Evolutionary conservation across 2,888 invertebrate genomes (phyloP).

Genomic region (Notodonta ziczac): DNA sequence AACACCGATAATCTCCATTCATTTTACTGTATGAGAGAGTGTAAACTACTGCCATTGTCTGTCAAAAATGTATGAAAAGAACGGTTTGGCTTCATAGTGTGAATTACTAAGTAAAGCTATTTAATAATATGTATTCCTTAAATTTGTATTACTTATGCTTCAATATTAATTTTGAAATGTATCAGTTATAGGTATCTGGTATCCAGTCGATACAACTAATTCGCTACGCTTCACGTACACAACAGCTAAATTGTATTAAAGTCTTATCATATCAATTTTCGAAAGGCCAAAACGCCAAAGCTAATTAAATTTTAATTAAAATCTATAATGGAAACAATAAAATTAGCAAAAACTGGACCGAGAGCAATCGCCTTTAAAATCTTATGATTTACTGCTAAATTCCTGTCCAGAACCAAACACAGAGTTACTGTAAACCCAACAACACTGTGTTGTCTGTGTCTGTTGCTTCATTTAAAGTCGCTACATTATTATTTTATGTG

Average conservation of each 20-base stretch:
- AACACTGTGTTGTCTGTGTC: slow-evolving; percentile 12
- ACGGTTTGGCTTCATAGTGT: no score
- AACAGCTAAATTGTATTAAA: not conserved
- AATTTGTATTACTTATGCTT: not conserved
- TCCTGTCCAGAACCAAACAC: slow-evolving; percentile 39
- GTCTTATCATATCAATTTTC: not conserved
- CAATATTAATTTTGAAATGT: not conserved
- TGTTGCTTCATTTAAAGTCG: slow-evolving; percentile 6
- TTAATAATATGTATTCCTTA: not conserved
- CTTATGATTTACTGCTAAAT: slow-evolving; percentile 57
- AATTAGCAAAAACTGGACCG: slow-evolving; percentile 58
- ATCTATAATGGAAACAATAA: slow-evolving; percentile 57
- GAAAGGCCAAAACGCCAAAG: slow-evolving; percentile 12
- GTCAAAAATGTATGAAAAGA: no score
- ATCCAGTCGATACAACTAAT: not conserved
- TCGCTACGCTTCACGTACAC: not conserved
- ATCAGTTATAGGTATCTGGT: not conserved
- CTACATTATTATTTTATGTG: slow-evolving; percentile 9
- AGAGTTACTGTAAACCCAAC: slow-evolving; percentile 23
- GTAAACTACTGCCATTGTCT: no score
- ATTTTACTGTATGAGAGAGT: no score
- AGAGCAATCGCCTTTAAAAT: slow-evolving; percentile 62
- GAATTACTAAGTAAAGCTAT: no score
- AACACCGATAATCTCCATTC: no score
- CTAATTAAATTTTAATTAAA: slow-evolving; percentile 59